Percentiles rank a stretch among this genome's conserved stretches.
These are phyloP conservation scores for Drosophila takahashii DNA, from an alignment of 1,140 invertebrate species.

Conservation along the genomic window DNA sequence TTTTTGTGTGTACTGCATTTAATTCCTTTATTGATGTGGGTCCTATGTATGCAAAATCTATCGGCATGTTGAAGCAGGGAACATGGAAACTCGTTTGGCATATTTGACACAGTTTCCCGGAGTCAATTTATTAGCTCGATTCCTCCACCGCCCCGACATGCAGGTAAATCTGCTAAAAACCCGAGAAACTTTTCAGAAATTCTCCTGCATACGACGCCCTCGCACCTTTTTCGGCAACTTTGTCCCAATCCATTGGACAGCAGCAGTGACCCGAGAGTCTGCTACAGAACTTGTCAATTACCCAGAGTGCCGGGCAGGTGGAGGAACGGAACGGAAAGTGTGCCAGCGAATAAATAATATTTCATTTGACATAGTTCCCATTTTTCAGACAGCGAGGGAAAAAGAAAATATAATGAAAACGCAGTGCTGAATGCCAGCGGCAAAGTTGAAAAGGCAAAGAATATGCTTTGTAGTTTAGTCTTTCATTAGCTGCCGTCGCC, in stretches of 20 bases:
- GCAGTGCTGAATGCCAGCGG: slow-evolving; percentile 30
- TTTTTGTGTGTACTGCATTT: not conserved
- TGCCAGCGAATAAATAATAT: slow-evolving; percentile 53
- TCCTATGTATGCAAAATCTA: slow-evolving; percentile 11
- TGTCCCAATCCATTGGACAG: slow-evolving; percentile 19
- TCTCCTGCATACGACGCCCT: slow-evolving; percentile 3
- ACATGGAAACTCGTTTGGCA: slow-evolving; percentile 20
- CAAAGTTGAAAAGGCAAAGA: slow-evolving; percentile 41
- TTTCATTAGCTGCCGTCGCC: slow-evolving; percentile 42
- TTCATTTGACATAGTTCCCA: slow-evolving; percentile 52
- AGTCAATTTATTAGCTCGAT: slow-evolving; percentile 39
- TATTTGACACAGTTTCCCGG: slow-evolving; percentile 23
- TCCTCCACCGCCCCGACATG: not conserved
- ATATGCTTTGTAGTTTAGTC: slow-evolving; percentile 54
- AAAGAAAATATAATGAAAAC: not conserved
- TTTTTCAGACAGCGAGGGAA: not conserved
- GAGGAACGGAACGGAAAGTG: slow-evolving; percentile 13
- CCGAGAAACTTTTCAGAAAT: slow-evolving; percentile 27
- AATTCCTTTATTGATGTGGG: slow-evolving; percentile 8
- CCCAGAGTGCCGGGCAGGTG: slow-evolving; percentile 26
- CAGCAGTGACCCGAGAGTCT: slow-evolving; percentile 20
- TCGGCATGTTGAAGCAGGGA: not conserved
- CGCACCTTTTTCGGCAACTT: slow-evolving; percentile 17
- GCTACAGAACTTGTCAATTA: slow-evolving; percentile 50
- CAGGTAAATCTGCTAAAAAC: slow-evolving; percentile 32